These are phyloP conservation scores for Melieria omissa DNA, from an alignment of 2,888 invertebrate species.

Conservation along the genomic window DNA sequence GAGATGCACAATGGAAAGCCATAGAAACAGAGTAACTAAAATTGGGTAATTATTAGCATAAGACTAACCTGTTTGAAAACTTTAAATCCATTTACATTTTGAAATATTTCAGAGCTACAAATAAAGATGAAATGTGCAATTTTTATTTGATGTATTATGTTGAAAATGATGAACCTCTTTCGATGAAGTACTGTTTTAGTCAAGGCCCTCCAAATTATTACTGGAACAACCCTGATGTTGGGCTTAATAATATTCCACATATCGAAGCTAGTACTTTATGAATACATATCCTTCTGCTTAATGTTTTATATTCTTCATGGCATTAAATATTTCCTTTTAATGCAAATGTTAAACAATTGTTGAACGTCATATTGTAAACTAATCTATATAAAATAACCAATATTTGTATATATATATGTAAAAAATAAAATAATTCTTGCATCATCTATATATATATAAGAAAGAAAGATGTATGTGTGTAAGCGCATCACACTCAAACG, in stretches of 20 bases:
- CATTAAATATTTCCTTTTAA: background rate
- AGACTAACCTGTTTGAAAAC: background rate
- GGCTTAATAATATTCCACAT: slow-evolving; percentile 81
- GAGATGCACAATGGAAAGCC: slow-evolving; percentile 90
- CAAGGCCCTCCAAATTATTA: slow-evolving; percentile 86
- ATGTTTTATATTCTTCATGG: background rate
- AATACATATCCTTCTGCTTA: slow-evolving; percentile 38
- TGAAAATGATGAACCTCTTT: slow-evolving; percentile 77
- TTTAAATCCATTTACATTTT: background rate
- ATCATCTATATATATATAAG: no score
- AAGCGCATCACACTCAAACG: no score
- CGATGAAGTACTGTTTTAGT: slow-evolving; percentile 85
- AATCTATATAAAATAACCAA: slow-evolving; percentile 8
- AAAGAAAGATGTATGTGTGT: no score
- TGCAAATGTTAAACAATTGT: slow-evolving; percentile 47
- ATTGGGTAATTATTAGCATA: slow-evolving; percentile 74
- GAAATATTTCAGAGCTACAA: slow-evolving; percentile 73
- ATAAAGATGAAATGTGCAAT: slow-evolving; percentile 94
- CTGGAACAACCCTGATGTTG: slow-evolving; percentile 76
- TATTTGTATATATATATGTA: slow-evolving; percentile 8
- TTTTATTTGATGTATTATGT: slow-evolving; percentile 96
- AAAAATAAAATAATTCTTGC: no score
- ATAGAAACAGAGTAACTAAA: slow-evolving; percentile 72
- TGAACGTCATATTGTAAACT: slow-evolving; percentile 43
- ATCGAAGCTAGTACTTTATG: slow-evolving; percentile 72